Evolutionary conservation across 2,888 invertebrate species (phyloP).

Genomic region (Protophormia terraenovae): DNA sequence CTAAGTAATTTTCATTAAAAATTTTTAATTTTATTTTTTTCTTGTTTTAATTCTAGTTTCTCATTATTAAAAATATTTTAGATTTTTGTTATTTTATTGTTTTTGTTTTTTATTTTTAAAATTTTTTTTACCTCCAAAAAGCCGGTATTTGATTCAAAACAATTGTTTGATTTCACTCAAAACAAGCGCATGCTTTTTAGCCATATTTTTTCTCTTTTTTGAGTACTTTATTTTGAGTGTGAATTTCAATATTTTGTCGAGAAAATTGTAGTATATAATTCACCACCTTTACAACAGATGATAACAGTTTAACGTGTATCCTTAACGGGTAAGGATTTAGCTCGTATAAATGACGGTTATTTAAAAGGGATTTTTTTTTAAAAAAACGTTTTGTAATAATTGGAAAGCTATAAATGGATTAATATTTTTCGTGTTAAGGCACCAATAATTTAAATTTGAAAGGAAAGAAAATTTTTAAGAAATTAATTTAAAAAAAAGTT

Average conservation of each 20-base stretch:
- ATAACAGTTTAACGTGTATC: slow-evolving; percentile 53
- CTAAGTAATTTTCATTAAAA: no score
- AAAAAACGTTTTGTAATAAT: background rate
- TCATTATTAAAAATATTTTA: background rate
- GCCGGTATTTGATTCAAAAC: slow-evolving; percentile 32
- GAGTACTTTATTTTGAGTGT: background rate
- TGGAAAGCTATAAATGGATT: background rate
- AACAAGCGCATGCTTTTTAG: slow-evolving; percentile 37
- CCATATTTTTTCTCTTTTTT: background rate
- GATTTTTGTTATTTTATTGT: background rate
- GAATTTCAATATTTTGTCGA: background rate
- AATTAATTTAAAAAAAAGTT: background rate
- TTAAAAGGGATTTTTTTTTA: background rate
- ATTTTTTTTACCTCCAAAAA: no score
- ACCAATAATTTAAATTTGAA: no score
- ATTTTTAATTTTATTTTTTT: no score
- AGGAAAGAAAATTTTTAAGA: no score
- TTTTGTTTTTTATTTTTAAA: no score
- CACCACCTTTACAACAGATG: slow-evolving; percentile 31
- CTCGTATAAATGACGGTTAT: background rate
- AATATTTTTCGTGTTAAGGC: no score
- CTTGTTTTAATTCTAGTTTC: no score
- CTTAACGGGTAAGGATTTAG: slow-evolving; percentile 21
- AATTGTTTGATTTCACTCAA: background rate
- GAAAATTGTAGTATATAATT: slow-evolving; percentile 55